Evolutionary conservation across 2,113 vertebrate genomes (phyloP).

Genomic region (Aegithalos caudatus): DNA sequence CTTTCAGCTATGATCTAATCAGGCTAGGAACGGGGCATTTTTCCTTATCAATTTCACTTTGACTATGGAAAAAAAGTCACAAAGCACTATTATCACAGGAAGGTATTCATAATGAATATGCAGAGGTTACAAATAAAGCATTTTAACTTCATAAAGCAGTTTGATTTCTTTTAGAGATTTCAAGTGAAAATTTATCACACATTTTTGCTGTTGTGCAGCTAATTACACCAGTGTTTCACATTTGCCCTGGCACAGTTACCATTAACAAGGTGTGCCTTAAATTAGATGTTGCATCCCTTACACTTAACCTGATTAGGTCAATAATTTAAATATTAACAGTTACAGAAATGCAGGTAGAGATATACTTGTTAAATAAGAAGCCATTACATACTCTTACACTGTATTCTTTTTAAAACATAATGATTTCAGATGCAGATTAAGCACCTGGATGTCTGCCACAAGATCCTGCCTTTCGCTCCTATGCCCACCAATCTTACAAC

Average conservation of each 20-base stretch:
- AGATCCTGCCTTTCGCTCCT: not conserved
- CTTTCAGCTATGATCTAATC: not conserved
- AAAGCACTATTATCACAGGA: not conserved
- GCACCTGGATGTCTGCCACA: not conserved
- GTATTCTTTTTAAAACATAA: not conserved
- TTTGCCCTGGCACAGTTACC: not conserved
- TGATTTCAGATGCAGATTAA: not conserved
- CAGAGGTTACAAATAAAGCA: not conserved
- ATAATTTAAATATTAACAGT: slow-evolving; percentile 37
- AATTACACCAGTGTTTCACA: slow-evolving; percentile 17
- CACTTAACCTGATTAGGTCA: not conserved
- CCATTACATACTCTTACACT: not conserved
- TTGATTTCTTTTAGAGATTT: not conserved
- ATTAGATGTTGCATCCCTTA: not conserved
- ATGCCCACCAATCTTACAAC: not conserved
- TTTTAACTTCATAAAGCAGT: not conserved
- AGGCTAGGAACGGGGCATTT: not conserved
- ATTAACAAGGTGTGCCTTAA: not conserved
- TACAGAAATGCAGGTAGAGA: not conserved
- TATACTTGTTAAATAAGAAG: not conserved
- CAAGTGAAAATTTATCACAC: not conserved
- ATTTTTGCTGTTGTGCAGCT: not conserved
- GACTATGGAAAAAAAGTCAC: not conserved
- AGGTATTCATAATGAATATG: not conserved
- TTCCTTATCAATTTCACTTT: not conserved